Conservation (phyloP, 2,888 invertebrate species). For the Plagiodera versicolora region DNA sequence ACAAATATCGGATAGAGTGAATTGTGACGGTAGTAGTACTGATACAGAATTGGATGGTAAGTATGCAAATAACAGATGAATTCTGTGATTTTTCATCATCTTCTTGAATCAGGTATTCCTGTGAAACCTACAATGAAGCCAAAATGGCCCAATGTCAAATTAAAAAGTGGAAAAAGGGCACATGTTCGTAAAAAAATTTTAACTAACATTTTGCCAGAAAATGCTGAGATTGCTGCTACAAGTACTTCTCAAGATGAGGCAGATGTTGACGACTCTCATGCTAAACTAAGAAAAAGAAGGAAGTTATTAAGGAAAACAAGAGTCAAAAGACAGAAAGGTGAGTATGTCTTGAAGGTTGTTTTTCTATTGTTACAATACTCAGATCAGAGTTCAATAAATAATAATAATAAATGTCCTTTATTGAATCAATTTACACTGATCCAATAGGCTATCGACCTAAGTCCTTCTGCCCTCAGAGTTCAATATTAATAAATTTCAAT, state of each 20-base stretch:
- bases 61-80: background rate
- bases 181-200: slow-evolving; percentile 58
- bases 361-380: too few relatives aligned
- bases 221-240: slow-evolving; percentile 58
- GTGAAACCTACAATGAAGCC: slow-evolving; percentile 40
- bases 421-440: too few relatives aligned
- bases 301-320: slow-evolving; percentile 66
- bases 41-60: slow-evolving; percentile 49
- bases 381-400: too few relatives aligned
- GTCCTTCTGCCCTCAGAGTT: too few relatives aligned
- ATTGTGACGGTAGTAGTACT: slow-evolving; percentile 47
- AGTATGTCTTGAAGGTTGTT: too few relatives aligned
- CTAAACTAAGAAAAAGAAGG: slow-evolving; percentile 51
- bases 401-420: background rate
- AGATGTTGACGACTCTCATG: slow-evolving; percentile 54
- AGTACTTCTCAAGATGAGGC: slow-evolving; percentile 58
- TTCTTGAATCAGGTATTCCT: slow-evolving; percentile 31
- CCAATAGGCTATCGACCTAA: too few relatives aligned
- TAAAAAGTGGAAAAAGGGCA: slow-evolving; percentile 57
- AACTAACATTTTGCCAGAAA: slow-evolving; percentile 56
- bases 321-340: slow-evolving; percentile 59
- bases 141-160: slow-evolving; percentile 33
- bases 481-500: too few relatives aligned
- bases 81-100: too few relatives aligned
- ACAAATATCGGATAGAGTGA: slow-evolving; percentile 37